A percentile compares a stretch with the other conserved stretches of the same genome.
Conservation (phyloP, 1,140 invertebrate genomes). For the Probaryconus sp. region DNA sequence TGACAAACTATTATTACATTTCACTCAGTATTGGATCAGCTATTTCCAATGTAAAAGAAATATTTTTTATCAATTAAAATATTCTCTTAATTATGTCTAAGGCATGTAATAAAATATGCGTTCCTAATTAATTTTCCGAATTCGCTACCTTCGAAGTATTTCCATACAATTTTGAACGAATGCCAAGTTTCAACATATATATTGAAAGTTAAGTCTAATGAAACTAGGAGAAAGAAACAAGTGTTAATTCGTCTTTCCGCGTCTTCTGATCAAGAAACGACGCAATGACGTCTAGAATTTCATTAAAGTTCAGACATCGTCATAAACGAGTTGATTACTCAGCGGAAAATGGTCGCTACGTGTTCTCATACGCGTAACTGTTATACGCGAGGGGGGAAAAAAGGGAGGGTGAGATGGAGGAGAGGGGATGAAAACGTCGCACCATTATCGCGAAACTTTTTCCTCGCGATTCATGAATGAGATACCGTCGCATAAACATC, state of each 20-base stretch:
- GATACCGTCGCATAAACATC: background rate
- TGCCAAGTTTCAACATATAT: too few relatives aligned
- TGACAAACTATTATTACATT: too few relatives aligned
- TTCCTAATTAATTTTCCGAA: too few relatives aligned
- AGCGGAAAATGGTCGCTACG: conserved; percentile 50
- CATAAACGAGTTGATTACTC: conserved; percentile 60
- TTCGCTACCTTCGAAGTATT: too few relatives aligned
- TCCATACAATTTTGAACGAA: too few relatives aligned
- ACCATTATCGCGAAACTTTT: conserved; percentile 37
- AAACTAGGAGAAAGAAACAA: conserved; percentile 49
- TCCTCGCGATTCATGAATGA: conserved; percentile 11
- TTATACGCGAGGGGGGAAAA: background rate
- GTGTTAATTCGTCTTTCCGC: conserved; percentile 37
- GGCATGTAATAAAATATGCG: too few relatives aligned
- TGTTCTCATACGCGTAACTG: conserved; percentile 50
- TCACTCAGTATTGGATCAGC: too few relatives aligned
- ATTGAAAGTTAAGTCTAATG: too few relatives aligned
- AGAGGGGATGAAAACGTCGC: conserved; percentile 10
- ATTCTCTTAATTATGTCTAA: too few relatives aligned
- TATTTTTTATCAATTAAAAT: too few relatives aligned
- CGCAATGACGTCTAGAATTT: conserved; percentile 46
- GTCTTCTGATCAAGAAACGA: conserved; percentile 45
- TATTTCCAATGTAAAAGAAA: too few relatives aligned
- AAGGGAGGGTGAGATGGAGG: too few relatives aligned
- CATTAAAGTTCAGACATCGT: conserved; percentile 58